Conservation (phyloP, 2,888 invertebrate species). For the Lucinisca nassula region DNA sequence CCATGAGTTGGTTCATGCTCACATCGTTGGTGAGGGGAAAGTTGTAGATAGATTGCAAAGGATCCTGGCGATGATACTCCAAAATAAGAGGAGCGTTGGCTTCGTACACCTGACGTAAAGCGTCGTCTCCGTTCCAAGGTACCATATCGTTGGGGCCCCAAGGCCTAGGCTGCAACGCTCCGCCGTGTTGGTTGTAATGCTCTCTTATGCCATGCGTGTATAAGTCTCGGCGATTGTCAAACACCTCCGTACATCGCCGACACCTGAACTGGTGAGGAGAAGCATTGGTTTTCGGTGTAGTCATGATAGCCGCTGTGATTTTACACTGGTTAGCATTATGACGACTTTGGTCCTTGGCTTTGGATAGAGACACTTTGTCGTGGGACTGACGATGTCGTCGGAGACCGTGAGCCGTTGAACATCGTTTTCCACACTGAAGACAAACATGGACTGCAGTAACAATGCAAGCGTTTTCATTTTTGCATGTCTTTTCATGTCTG, state of each 20-base stretch:
- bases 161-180: background rate
- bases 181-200: slow-evolving; percentile 16
- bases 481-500: no score
- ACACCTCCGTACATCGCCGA: background rate
- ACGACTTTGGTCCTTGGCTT: no score
- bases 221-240: background rate
- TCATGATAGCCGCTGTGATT: no score
- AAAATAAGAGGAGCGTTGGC: slow-evolving; percentile 17
- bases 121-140: background rate
- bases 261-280: no score
- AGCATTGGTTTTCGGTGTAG: no score
- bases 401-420: no score
- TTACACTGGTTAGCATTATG: no score
- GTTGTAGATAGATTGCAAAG: slow-evolving; percentile 10
- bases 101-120: background rate
- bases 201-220: slow-evolving; percentile 14
- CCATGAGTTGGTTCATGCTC: background rate
- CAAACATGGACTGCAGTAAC: no score
- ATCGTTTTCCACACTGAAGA: no score
- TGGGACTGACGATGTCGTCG: no score
- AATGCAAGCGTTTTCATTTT: no score
- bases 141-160: slow-evolving; percentile 7
- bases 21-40: slow-evolving; percentile 8
- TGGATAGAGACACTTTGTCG: no score
- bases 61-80: background rate